Percentiles rank a stretch among this genome's conserved stretches.
Evolutionary conservation across 2,797 vertebrate genomes (phyloP).

Genomic region (Apodemus agrarius): DNA sequence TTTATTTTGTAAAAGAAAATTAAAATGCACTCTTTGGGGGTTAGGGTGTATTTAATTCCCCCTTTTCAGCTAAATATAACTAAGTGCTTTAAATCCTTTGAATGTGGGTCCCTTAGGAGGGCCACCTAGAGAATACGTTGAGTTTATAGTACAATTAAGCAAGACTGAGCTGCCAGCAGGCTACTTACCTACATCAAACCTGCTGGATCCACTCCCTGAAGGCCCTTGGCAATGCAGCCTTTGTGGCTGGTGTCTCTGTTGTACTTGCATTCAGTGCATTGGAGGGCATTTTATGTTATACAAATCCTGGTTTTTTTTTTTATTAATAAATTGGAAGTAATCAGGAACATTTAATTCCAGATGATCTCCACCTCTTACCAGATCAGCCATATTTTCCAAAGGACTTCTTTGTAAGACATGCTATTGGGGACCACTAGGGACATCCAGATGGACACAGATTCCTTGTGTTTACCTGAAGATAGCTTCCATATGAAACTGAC

Average conservation of each 20-base stretch:
- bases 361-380: not conserved
- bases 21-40: not conserved
- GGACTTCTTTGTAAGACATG: not conserved
- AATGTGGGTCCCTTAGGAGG: not conserved
- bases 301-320: not conserved
- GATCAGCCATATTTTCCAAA: conserved; percentile 61
- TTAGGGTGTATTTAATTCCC: conserved; percentile 6
- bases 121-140: not conserved
- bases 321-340: conserved; percentile 64
- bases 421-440: not conserved
- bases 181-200: not conserved
- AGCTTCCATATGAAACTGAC: conserved; percentile 45
- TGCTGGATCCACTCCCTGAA: not conserved
- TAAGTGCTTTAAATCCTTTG: not conserved
- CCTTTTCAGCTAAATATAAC: conserved; percentile 11
- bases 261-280: not conserved
- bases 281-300: not conserved
- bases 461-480: conserved; percentile 34
- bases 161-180: not conserved
- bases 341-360: conserved; percentile 11
- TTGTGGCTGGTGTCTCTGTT: conserved; percentile 7
- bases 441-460: not conserved
- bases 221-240: not conserved
- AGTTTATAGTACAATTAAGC: not conserved
- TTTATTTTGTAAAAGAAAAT: conserved; percentile 53